Conservation (phyloP, 2,888 invertebrate genomes). For the Dynastes grantii region DNA sequence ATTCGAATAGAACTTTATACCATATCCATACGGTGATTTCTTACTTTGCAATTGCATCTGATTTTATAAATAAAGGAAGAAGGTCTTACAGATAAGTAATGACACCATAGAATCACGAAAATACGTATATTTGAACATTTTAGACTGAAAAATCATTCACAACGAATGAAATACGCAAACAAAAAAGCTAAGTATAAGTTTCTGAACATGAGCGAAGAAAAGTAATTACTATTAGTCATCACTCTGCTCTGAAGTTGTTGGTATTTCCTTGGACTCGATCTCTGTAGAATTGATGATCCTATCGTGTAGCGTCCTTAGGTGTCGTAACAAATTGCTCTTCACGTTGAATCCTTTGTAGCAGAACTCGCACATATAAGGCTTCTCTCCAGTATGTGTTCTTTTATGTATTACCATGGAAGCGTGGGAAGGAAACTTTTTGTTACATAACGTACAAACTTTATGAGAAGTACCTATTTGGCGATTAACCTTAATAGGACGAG, state of each 20-base stretch:
- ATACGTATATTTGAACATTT: slow-evolving; percentile 15
- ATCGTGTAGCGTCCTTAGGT: slow-evolving; percentile 83
- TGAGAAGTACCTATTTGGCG: slow-evolving; percentile 72
- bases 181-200: not conserved
- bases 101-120: not conserved
- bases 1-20: too few species aligned
- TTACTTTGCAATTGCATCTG: too few species aligned
- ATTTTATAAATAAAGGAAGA: too few species aligned
- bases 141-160: not conserved
- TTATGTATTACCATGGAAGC: slow-evolving; percentile 86
- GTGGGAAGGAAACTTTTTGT: slow-evolving; percentile 84
- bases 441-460: slow-evolving; percentile 80
- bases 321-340: slow-evolving; percentile 83
- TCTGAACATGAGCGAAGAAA: not conserved
- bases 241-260: slow-evolving; percentile 6
- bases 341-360: slow-evolving; percentile 87
- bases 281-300: slow-evolving; percentile 73
- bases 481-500: slow-evolving; percentile 49
- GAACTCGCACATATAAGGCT: slow-evolving; percentile 82
- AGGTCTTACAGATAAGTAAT: not conserved
- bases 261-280: slow-evolving; percentile 60
- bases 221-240: slow-evolving; percentile 14
- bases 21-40: too few species aligned
- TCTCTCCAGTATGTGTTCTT: slow-evolving; percentile 83
- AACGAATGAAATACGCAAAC: slow-evolving; percentile 3